These are phyloP conservation scores for Drosophila carrolli DNA, from an alignment of 1,140 invertebrate genomes.

Conservation along the genomic window DNA sequence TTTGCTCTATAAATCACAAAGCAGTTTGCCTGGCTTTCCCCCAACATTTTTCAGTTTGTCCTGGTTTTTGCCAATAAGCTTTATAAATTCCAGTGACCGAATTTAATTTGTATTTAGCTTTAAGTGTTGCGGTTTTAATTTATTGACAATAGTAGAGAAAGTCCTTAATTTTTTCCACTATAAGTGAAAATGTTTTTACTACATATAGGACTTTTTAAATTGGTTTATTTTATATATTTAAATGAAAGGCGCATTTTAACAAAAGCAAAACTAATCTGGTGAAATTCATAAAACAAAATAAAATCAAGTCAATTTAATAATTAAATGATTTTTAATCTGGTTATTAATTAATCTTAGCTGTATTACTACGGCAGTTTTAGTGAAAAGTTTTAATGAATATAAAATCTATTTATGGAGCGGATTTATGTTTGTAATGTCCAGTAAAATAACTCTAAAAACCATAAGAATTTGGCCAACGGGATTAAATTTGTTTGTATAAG, in stretches of 20 bases:
- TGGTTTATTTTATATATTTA: too few species aligned
- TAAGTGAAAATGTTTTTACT: too few species aligned
- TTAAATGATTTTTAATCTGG: not conserved
- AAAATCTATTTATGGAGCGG: too few species aligned
- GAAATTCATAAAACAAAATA: not conserved
- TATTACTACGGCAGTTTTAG: too few species aligned
- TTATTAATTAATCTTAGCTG: not conserved
- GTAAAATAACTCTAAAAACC: too few species aligned
- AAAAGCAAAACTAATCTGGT: too few species aligned
- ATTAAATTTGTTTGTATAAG: not conserved
- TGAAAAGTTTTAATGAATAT: too few species aligned
- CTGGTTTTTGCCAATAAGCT: not conserved
- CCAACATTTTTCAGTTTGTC: not conserved
- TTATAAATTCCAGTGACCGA: constrained; percentile 11
- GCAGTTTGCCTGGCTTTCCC: constrained; percentile 16
- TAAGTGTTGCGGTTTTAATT: constrained; percentile 10
- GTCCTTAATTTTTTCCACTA: not conserved
- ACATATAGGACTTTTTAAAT: too few species aligned
- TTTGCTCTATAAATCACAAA: constrained; percentile 50
- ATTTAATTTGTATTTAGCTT: constrained; percentile 26
- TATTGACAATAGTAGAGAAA: not conserved
- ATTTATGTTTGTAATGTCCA: too few species aligned
- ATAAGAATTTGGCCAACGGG: too few species aligned
- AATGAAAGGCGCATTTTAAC: not conserved
- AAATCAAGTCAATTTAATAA: not conserved